phyloP scores from a whole-genome alignment of 2,113 vertebrate species.

The Myiopsitta monachus region DNA sequence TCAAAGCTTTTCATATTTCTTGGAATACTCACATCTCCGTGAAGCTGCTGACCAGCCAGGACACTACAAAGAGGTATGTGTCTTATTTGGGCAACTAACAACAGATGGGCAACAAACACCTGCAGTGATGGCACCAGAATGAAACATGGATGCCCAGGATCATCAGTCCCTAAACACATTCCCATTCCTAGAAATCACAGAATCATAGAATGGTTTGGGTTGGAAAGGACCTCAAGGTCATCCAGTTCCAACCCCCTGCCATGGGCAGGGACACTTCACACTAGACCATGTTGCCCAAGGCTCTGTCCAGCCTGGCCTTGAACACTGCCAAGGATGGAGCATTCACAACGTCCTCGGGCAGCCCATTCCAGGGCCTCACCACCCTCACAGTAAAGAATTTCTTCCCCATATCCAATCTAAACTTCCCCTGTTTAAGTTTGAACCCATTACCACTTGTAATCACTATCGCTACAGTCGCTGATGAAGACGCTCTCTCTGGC shows the following conservation, averaged over 20 bases:
- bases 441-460: background rate
- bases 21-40: constrained; percentile 23
- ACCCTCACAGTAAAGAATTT: background rate
- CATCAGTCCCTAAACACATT: background rate
- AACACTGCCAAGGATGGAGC: background rate
- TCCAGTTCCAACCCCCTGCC: background rate
- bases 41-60: constrained; percentile 51
- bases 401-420: background rate
- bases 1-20: constrained; percentile 54
- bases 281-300: background rate
- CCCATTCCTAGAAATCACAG: background rate
- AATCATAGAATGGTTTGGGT: background rate
- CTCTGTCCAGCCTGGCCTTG: background rate
- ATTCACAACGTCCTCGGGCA: background rate
- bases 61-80: constrained; percentile 1
- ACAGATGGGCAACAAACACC: background rate
- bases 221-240: background rate
- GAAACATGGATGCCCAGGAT: rapidly evolving
- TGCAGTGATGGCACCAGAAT: background rate
- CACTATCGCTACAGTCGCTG: background rate
- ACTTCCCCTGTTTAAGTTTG: background rate
- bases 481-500: background rate
- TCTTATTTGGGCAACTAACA: background rate
- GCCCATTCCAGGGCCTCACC: background rate
- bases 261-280: background rate